Base-by-base conservation (phyloP, 2,797 vertebrate genomes). In the Propithecus deckenii region DNA sequence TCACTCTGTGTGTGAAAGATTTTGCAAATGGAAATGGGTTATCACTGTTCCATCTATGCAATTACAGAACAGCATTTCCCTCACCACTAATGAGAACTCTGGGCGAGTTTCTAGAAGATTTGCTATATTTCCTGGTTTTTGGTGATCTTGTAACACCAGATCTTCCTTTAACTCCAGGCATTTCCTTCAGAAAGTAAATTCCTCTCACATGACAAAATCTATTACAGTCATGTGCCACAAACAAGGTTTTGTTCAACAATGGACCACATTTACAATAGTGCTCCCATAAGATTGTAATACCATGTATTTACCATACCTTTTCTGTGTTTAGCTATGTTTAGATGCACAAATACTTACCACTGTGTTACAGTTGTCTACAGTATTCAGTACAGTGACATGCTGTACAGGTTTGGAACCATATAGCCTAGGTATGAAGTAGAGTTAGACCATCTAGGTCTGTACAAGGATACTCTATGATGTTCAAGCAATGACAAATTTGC, bases 61-160 rank as follows among this genome's bases (percentile, higher is more conserved):
- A 57, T 74, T 81, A 78, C 32, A 41, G n/a, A 92, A 55, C 38
- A 65, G 41, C 94, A 95, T 94, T 92, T 95, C 84, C 86, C 46
- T 84, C 35, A 52, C 43, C 74, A n/a, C 78, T 91, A 57, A 89
- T 80, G 92, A 96, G 63, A 92, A 74, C 22, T 81, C 85, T 59
- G 11, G 30, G n/a, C 61, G 46, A 92, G 38, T 93, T 79, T 69
- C 86, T 87, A 94, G 32, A 81, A 86, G 80, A 74, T 57, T 61
- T 85, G 59, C 28, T 69, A 61, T 10, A 46, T 50, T 97, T 96
- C 79, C 86, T 94, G 75, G 38, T 84, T 71, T 72, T 94, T 81
- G n/a, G 20, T 92, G 35, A 91, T 81, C 75, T 91, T 23, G 2
- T 48, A 89, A 93, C 22, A 69, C 32, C 52, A 59, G 38, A 50